Evolutionary conservation across 2,888 invertebrate species (phyloP), one percentile per base, ranked within the genome.

Genomic region (Gryllus longicercus): DNA sequence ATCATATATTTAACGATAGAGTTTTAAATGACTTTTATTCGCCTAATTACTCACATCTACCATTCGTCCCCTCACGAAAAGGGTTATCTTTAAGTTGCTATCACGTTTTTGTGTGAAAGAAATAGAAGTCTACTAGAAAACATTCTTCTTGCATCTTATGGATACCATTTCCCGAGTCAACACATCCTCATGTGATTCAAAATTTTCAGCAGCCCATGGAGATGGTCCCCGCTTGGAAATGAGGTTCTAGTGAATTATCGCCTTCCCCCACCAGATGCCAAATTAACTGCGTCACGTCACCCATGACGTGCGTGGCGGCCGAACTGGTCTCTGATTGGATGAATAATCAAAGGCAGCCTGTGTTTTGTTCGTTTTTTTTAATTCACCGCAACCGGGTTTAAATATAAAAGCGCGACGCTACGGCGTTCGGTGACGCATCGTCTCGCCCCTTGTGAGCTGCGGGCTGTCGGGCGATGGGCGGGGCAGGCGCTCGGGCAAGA

Each of bases 231-330:
- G 38, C 38, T n/a, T 63, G 16, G 63, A 63, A 63, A 11, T n/a
- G 63, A 63, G 63, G 63, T 14, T 63, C 63, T n/a, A 63, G 63
- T 63, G 63, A 63, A 18, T 63, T 63, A 63, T 63, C n/a, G 63
- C 14, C 16, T 63, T n/a, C 63, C n/a, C 63, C n/a, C 38, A 38
- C 38, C 63, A 18, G 63, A 63, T 63, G 63, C 63, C 63, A 63
- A 63, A 63, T 63, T 63, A 63, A 63, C 63, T 18, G n/a, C 63
- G 63, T 63, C 63, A 63, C 63, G 8, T 63, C 14, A 14, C n/a
- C 16, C n/a, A 63, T 63, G 63, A 63, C 63, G 63, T 14, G 63
- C 16, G 14, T 14, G 14, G 51, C 51, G 12, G 14, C 16, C 63
- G 16, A 63, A 63, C 16, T n/a, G 16, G 63, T 16, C 63, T 14